Conservation (phyloP, 2,888 invertebrate species). For the Dromius quadrimaculatus region DNA sequence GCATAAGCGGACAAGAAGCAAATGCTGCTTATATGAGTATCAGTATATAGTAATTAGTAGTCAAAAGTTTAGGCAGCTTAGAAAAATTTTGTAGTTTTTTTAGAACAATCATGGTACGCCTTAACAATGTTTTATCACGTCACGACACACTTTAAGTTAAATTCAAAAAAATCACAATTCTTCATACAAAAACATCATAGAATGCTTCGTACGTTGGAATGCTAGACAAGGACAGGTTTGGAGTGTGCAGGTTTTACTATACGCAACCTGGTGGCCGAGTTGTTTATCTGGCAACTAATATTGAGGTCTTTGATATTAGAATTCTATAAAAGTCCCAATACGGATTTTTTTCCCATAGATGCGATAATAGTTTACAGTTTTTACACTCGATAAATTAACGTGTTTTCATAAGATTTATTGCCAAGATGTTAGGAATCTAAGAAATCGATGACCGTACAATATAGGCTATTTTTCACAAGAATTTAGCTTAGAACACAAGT, state of each 20-base stretch:
- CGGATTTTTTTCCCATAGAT: not conserved
- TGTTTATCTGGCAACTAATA: conserved; percentile 14
- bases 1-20: no score
- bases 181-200: conserved; percentile 21
- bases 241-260: not conserved
- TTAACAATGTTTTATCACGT: conserved; percentile 42
- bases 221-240: conserved; percentile 27
- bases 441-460: no score
- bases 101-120: conserved; percentile 2
- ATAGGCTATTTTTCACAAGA: no score
- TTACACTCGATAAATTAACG: not conserved
- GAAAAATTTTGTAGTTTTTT: conserved; percentile 2
- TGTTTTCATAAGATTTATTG: no score
- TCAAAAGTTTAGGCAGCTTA: no score
- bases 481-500: no score
- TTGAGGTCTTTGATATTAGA: conserved; percentile 39
- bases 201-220: conserved; percentile 16
- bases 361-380: not conserved
- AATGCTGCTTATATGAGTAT: no score
- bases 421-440: no score
- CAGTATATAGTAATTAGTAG: no score
- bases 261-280: conserved; percentile 37
- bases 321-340: conserved; percentile 24
- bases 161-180: conserved; percentile 33
- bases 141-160: conserved; percentile 43